phyloP scores from a whole-genome alignment of 2,888 invertebrate genomes.

The Alloplasta piceator region DNA sequence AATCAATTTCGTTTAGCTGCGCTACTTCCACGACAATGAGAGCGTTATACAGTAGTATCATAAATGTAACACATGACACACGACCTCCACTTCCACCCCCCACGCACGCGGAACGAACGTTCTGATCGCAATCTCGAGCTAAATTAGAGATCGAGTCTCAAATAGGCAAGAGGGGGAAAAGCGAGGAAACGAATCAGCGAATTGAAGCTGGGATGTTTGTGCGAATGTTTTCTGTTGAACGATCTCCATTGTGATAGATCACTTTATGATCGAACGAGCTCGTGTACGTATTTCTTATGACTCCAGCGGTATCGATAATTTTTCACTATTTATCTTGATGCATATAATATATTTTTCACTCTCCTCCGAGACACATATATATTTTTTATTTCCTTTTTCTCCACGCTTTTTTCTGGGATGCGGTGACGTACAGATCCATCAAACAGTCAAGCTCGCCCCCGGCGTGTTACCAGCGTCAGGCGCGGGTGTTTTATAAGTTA shows the following conservation, averaged over 20 bases:
- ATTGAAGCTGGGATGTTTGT: too few species aligned
- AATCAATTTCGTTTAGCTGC: slow-evolving; percentile 78
- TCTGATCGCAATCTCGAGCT: slow-evolving; percentile 40
- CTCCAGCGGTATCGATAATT: neutral
- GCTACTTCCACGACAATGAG: slow-evolving; percentile 65
- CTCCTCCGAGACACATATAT: neutral
- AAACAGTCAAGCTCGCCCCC: slow-evolving; percentile 9
- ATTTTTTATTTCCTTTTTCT: neutral
- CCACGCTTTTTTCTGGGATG: slow-evolving; percentile 2
- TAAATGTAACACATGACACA: slow-evolving; percentile 45
- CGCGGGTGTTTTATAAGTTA: slow-evolving; percentile 38
- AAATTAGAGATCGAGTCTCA: slow-evolving; percentile 36
- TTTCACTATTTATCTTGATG: neutral
- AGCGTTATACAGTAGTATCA: slow-evolving; percentile 23
- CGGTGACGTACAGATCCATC: slow-evolving; percentile 17
- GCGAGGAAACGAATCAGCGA: neutral
- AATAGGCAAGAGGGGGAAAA: slow-evolving; percentile 11
- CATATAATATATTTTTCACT: neutral
- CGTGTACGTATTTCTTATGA: too few species aligned
- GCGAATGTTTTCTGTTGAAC: too few species aligned
- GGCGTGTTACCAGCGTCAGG: slow-evolving; percentile 8
- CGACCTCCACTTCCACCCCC: slow-evolving; percentile 6
- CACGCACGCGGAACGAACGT: slow-evolving; percentile 18
- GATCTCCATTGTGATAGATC: too few species aligned
- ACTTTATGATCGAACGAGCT: too few species aligned